Evolutionary conservation across 2,888 invertebrate genomes (phyloP), one percentile per base, ranked within the genome.

Genomic region (Carcina quercana): DNA sequence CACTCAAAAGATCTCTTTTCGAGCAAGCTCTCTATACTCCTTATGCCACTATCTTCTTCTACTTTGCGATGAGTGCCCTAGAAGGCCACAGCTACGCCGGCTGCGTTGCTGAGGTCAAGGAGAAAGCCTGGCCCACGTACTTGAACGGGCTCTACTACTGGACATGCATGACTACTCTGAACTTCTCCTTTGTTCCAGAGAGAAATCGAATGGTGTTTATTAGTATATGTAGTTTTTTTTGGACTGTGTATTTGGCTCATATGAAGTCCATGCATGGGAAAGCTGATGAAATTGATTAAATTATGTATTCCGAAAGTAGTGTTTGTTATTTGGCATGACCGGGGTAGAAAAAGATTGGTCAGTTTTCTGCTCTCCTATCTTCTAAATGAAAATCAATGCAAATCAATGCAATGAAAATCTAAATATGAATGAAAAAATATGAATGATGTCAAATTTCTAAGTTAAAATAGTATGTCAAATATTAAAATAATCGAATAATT

Each of bases 241-340:
- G 92, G 92, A 91, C 92, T 0, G 88, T 89, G 10, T 93, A 90
- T 57, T 76, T 93, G 40, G 91, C 92, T 0, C 92, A 92, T 45
- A 89, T 93, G 89, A 92, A 93, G 32, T 61, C 61, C 0, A 17
- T 25, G 20, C 21, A 24, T 30, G 10, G 25, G 11, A 27, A 22
- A 31, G 35, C 15, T 32, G 38, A 25, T 26, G 32, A 15, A 31
- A n/a, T n/a, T n/a, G n/a, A n/a, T n/a, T n/a, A n/a, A n/a, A n/a
- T n/a, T n/a, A n/a, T n/a, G n/a, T n/a, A n/a, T n/a, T n/a, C n/a
- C n/a, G n/a, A n/a, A n/a, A n/a, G n/a, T n/a, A n/a, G n/a, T n/a
- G n/a, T n/a, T n/a, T n/a, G n/a, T n/a, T n/a, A n/a, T n/a, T n/a
- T n/a, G n/a, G n/a, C n/a, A n/a, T n/a, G n/a, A n/a, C n/a, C n/a